Percentiles rank a stretch among this genome's conserved stretches.
Evolutionary conservation across 1,140 invertebrate species (phyloP).

Genomic region (Drosophila equinoxialis): DNA sequence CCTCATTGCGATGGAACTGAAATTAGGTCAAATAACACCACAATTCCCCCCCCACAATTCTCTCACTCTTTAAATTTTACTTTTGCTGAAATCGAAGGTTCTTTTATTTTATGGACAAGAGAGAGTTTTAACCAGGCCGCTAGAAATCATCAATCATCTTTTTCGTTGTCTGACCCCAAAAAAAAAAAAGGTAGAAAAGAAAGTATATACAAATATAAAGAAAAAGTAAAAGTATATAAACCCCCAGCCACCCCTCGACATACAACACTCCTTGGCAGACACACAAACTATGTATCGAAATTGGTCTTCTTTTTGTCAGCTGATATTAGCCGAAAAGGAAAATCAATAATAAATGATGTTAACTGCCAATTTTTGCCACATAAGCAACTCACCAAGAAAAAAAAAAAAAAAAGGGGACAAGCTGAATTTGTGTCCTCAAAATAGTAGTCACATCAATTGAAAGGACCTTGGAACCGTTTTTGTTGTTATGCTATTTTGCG

Average conservation of each 20-base stretch:
- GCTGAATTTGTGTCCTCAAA: conserved; percentile 17
- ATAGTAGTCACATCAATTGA: conserved; percentile 45
- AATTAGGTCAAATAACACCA: conserved; percentile 46
- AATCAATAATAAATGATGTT: conserved; percentile 82
- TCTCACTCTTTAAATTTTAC: neutral
- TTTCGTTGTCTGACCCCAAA: conserved; percentile 64
- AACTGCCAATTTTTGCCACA: conserved; percentile 75
- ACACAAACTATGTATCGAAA: conserved; percentile 16
- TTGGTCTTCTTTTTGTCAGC: conserved; percentile 26
- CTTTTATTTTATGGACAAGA: conserved; percentile 20
- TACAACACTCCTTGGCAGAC: conserved; percentile 16
- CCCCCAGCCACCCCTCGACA: neutral
- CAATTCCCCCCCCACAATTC: neutral
- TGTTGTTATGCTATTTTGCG: conserved; percentile 29
- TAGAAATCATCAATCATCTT: conserved; percentile 72
- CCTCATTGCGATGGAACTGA: conserved; percentile 22
- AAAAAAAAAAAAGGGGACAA: conserved; percentile 1
- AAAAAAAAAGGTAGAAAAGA: conserved; percentile 2
- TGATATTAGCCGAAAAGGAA: conserved; percentile 53
- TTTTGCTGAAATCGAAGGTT: conserved; percentile 57
- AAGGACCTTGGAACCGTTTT: conserved; percentile 42
- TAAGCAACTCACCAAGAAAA: conserved; percentile 42
- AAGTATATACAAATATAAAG: neutral
- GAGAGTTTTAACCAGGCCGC: conserved; percentile 8
- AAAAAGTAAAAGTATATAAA: conserved; percentile 33